Conservation (phyloP, 2,113 vertebrate genomes). For the Tachuris rubrigastra region DNA sequence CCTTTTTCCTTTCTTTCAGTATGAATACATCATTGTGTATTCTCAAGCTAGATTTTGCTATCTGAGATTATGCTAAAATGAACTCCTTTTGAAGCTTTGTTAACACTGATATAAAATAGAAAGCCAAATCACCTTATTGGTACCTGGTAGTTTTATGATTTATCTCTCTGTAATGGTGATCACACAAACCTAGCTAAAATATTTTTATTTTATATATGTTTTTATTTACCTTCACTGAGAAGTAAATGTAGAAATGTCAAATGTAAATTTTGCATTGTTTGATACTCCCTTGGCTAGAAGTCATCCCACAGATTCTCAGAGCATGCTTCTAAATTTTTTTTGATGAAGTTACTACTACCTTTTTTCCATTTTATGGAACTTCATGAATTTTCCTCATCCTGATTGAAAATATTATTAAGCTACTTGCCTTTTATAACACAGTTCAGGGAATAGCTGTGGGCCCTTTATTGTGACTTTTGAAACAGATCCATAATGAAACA, state of each 20-base stretch:
- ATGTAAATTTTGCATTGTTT: not conserved
- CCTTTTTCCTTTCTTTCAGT: slow-evolving; percentile 18
- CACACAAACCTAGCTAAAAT: not conserved
- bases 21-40: slow-evolving; percentile 11
- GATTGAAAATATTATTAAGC: not conserved
- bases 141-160: not conserved
- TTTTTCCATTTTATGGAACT: not conserved
- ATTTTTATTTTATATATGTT: not conserved
- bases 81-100: not conserved
- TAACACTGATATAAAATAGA: not conserved
- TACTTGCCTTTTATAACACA: not conserved
- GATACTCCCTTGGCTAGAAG: not conserved
- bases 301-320: not conserved
- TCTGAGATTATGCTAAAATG: not conserved
- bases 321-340: not conserved
- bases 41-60: slow-evolving; percentile 1
- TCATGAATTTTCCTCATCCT: not conserved
- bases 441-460: not conserved
- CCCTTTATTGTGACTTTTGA: not conserved
- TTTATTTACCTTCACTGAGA: not conserved
- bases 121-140: not conserved
- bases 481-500: not conserved
- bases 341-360: not conserved
- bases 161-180: not conserved
- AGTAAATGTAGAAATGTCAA: not conserved